A percentile compares a stretch with the other conserved stretches of the same genome.
These are phyloP conservation scores for Samia ricini DNA, from an alignment of 1,140 invertebrate species.

Conservation along the genomic window DNA sequence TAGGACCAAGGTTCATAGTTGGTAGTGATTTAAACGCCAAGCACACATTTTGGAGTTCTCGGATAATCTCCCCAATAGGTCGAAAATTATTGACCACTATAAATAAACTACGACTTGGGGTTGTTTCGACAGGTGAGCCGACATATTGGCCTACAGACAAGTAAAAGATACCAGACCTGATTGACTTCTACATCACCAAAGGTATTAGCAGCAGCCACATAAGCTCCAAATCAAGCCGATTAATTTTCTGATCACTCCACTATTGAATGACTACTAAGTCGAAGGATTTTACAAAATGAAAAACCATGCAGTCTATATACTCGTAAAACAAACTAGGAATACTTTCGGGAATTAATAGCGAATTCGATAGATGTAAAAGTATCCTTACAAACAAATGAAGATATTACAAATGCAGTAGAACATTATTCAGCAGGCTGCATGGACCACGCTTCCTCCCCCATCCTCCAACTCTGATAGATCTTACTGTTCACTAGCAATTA, in stretches of 20 bases:
- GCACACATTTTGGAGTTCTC: slow-evolving; percentile 41
- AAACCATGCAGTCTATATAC: slow-evolving; percentile 15
- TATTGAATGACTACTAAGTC: slow-evolving; percentile 1
- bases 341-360: slow-evolving; percentile 9
- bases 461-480: neutral
- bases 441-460: slow-evolving; percentile 24
- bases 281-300: neutral
- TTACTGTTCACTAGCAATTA: neutral
- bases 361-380: slow-evolving; percentile 13
- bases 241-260: slow-evolving; percentile 15
- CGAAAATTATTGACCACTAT: slow-evolving; percentile 27
- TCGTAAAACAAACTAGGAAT: slow-evolving; percentile 26
- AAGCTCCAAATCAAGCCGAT: slow-evolving; percentile 1
- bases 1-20: slow-evolving; percentile 50
- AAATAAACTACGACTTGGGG: slow-evolving; percentile 16
- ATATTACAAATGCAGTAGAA: slow-evolving; percentile 25
- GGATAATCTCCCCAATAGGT: slow-evolving; percentile 25
- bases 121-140: slow-evolving; percentile 29
- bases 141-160: slow-evolving; percentile 47
- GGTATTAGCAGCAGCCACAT: slow-evolving; percentile 8
- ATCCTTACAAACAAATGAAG: slow-evolving; percentile 17
- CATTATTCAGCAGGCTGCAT: slow-evolving; percentile 24
- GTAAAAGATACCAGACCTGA: slow-evolving; percentile 43
- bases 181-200: slow-evolving; percentile 24
- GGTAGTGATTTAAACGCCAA: slow-evolving; percentile 57